A percentile compares a stretch with the other conserved stretches of the same genome.
Conservation (phyloP, 2,797 vertebrate genomes). For the Tragopan temminckii region DNA sequence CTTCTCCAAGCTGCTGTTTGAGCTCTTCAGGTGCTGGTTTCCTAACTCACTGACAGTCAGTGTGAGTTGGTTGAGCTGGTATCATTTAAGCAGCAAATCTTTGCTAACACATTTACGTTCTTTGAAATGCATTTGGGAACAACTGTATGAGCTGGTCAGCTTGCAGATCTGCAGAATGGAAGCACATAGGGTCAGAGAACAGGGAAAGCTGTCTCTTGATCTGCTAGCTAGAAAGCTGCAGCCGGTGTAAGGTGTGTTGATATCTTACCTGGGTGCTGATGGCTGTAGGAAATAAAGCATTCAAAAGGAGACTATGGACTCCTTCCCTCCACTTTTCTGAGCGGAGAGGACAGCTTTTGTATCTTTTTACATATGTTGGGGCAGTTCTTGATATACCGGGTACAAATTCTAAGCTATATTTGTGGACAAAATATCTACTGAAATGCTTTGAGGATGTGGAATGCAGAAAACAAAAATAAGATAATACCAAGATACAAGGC, state of each 20-base stretch:
- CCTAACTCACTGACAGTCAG: background rate
- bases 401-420: background rate
- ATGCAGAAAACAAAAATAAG: background rate
- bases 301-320: background rate
- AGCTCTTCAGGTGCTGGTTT: background rate
- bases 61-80: accelerated
- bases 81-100: background rate
- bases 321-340: background rate
- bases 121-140: accelerated
- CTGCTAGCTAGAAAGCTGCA: background rate
- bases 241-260: background rate
- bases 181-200: background rate
- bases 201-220: background rate
- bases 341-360: background rate
- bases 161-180: background rate
- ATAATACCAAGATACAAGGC: background rate
- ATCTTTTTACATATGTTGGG: background rate
- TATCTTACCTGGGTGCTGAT: background rate
- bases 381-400: background rate
- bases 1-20: background rate
- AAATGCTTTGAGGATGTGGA: background rate
- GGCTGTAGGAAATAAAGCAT: background rate
- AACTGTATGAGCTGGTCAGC: accelerated
- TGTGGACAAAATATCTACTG: background rate
- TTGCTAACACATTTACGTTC: background rate